Conservation (phyloP, 1,140 invertebrate species). For the Tetramorium alpestre region DNA sequence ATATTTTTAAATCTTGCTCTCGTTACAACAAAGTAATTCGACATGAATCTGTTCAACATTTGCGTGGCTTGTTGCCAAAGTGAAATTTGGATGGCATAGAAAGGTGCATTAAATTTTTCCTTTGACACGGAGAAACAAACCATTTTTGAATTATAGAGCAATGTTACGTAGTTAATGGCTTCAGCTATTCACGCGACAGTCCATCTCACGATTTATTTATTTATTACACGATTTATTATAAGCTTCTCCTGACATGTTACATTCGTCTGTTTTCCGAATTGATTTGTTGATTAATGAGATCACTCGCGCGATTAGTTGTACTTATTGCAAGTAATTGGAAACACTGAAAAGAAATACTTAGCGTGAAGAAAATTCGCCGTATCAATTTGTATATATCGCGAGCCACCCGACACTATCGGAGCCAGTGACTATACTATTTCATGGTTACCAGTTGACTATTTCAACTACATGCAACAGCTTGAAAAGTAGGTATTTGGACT, state of each 20-base stretch:
- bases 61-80: not conserved
- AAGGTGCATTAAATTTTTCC: not conserved
- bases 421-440: slow-evolving; percentile 16
- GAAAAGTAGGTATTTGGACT: slow-evolving; percentile 34
- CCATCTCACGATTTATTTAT: not conserved
- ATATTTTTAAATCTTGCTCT: not conserved
- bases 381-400: not conserved
- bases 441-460: slow-evolving; percentile 48
- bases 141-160: slow-evolving; percentile 16
- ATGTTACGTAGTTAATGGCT: slow-evolving; percentile 11
- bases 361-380: not conserved
- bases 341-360: not conserved
- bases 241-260: not conserved
- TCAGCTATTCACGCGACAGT: not conserved
- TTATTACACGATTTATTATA: not conserved
- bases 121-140: slow-evolving; percentile 14
- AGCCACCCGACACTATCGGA: not conserved
- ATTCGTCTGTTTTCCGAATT: not conserved
- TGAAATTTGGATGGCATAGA: not conserved
- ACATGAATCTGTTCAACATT: not conserved
- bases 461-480: slow-evolving; percentile 17
- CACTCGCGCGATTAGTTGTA: not conserved
- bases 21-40: not conserved
- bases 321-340: not conserved
- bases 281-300: not conserved